Evolutionary conservation across 1,140 invertebrate genomes (phyloP).

Genomic region (Macrocentrus cingulum): DNA sequence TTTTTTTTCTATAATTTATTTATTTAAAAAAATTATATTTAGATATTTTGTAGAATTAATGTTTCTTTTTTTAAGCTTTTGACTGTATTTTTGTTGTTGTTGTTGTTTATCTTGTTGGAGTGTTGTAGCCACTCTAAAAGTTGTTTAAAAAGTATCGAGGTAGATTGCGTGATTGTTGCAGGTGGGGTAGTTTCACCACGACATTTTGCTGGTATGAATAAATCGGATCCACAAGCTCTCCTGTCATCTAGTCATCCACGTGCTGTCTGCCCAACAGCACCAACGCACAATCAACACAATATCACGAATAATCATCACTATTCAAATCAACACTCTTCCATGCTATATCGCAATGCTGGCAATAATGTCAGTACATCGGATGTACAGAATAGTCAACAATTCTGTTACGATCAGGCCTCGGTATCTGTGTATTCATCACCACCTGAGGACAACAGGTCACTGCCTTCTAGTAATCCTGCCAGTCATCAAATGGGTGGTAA

Average conservation of each 20-base stretch:
- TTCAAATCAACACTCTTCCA: slow-evolving; percentile 56
- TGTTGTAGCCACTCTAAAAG: background rate
- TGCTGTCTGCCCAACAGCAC: slow-evolving; percentile 50
- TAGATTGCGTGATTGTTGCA: slow-evolving; percentile 53
- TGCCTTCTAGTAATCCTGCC: slow-evolving; percentile 56
- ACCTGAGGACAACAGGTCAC: slow-evolving; percentile 57
- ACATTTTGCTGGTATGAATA: slow-evolving; percentile 55
- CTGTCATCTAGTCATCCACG: slow-evolving; percentile 62
- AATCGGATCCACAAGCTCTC: slow-evolving; percentile 52
- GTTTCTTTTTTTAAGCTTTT: too few species aligned
- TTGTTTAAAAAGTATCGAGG: slow-evolving; percentile 14
- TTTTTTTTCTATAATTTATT: too few species aligned
- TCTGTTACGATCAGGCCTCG: slow-evolving; percentile 64
- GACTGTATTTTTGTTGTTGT: background rate
- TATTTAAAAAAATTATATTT: background rate
- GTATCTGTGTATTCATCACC: slow-evolving; percentile 61
- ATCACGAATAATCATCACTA: slow-evolving; percentile 49
- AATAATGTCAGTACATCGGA: slow-evolving; percentile 52
- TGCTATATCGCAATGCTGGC: slow-evolving; percentile 59
- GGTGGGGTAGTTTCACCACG: slow-evolving; percentile 64
- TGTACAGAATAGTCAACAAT: slow-evolving; percentile 61
- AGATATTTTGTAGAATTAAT: background rate
- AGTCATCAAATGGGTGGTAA: slow-evolving; percentile 65
- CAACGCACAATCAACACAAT: slow-evolving; percentile 50
- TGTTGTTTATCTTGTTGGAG: background rate